Conservation (phyloP, 2,113 vertebrate genomes). For the Sisor rabdophorus region DNA sequence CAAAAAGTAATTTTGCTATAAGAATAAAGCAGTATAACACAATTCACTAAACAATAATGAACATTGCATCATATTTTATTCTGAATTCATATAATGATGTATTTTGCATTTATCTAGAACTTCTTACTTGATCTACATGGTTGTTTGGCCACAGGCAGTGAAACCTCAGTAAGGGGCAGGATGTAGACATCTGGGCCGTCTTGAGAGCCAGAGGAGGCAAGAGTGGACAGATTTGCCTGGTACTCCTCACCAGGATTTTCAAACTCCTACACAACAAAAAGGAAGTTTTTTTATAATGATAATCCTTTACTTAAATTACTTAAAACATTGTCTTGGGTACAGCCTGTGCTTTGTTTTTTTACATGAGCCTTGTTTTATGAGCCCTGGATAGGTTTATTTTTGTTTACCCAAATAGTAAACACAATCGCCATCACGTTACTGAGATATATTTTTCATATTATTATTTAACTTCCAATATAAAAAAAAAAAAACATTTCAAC, state of each 20-base stretch:
- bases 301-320: neutral
- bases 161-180: constrained; percentile 92
- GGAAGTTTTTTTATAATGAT: neutral
- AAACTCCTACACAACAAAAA: constrained; percentile 78
- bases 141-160: constrained; percentile 90
- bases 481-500: too few relatives aligned
- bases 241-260: constrained; percentile 88
- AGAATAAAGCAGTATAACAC: neutral
- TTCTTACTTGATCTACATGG: constrained; percentile 89
- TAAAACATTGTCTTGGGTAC: neutral
- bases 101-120: neutral
- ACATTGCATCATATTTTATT: neutral
- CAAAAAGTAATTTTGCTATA: neutral
- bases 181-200: constrained; percentile 92
- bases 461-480: too few relatives aligned
- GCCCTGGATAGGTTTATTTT: too few relatives aligned
- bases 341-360: too few relatives aligned
- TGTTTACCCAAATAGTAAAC: too few relatives aligned
- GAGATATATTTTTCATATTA: too few relatives aligned
- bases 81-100: too few relatives aligned
- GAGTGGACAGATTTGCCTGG: constrained; percentile 76
- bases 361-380: too few relatives aligned
- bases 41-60: neutral
- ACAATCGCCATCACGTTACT: too few relatives aligned
- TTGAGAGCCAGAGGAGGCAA: constrained; percentile 81